Conservation (phyloP, 2,888 invertebrate genomes). For the Schizotus pectinicornis region DNA sequence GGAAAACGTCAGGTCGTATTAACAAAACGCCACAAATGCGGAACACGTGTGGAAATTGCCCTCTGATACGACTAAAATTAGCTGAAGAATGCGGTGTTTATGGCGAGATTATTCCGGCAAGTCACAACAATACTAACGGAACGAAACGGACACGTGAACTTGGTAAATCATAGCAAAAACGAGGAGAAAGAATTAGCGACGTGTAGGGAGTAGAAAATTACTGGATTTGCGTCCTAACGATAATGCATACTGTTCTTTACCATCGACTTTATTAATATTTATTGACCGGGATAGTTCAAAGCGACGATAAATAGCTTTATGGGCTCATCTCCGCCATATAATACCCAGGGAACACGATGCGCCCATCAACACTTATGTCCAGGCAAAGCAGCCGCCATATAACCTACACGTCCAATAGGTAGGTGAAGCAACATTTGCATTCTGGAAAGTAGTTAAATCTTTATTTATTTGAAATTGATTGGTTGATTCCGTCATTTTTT, state of each 20-base stretch:
- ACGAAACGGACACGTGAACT: slow-evolving; percentile 24
- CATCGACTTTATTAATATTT: slow-evolving; percentile 52
- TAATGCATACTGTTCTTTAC: slow-evolving; percentile 48
- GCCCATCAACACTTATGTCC: slow-evolving; percentile 22
- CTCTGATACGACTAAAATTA: slow-evolving; percentile 34
- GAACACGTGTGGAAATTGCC: slow-evolving; percentile 36
- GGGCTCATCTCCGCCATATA: slow-evolving; percentile 41
- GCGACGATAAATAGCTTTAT: slow-evolving; percentile 50
- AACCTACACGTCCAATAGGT: slow-evolving; percentile 2
- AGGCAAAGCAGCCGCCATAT: slow-evolving; percentile 13
- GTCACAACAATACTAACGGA: slow-evolving; percentile 32
- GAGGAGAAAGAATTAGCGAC: slow-evolving; percentile 16
- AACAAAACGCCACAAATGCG: slow-evolving; percentile 35
- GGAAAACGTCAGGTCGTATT: slow-evolving; percentile 33
- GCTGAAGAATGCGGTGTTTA: slow-evolving; percentile 36
- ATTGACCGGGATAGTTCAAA: slow-evolving; percentile 46
- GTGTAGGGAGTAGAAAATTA: slow-evolving; percentile 17
- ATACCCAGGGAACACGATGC: slow-evolving; percentile 30
- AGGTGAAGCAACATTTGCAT: no score
- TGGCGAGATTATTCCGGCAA: slow-evolving; percentile 30
- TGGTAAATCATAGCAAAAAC: slow-evolving; percentile 20
- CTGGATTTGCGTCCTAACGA: slow-evolving; percentile 24
- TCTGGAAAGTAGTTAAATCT: background rate
- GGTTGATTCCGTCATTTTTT: slow-evolving; percentile 1
- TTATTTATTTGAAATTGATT: no score